Base-by-base conservation (phyloP, 2,888 invertebrate species). In the Brachyptera putata region DNA sequence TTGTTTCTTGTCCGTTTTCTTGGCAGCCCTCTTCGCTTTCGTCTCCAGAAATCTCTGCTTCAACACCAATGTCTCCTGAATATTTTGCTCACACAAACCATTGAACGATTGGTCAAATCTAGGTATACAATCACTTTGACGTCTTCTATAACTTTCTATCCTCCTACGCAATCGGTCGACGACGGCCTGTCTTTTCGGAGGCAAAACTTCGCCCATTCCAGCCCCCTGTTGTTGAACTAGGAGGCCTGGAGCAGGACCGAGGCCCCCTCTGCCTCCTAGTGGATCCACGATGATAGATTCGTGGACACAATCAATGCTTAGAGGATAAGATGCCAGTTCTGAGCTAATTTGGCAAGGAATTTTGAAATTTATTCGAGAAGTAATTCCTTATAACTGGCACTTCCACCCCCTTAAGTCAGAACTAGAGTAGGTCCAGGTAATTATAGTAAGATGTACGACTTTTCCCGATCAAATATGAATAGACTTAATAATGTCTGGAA, bases 31-130 rank as follows among this genome's bases (percentile, higher is more conserved):
- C 76, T 95, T 95, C 67, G 91, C 87, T 75, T 93, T 95, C 74
- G 88, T 89, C 77, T 95, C 95, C 69, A 94, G 82, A 76, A 87
- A 95, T 66, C 91, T 84, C 76, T 95, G 93, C 75, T 92, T 91
- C 65, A 95, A 80, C 66, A 90, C 84, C 68, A 86, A 81, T 36
- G 95, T 94, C 75, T 95, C 94, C 77, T 93, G 85, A 69, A 89
- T 86, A 74, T 95, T 92, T 74, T 93, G 93, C 72, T 95, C 94
- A 78, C 91, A 91, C 64, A 89, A 82, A 39, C 90, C 90, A 72
- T 83, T 89, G 76, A 91, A 89, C 66, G 91, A 87, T 73, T 91
- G 91, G 73, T 92, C 91, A 77, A 89, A 94, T 64, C 93, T 83
- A 63, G 92, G 91, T 72, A 88, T 86, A 73, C 90, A 89, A 72